Evolutionary conservation across 2,888 invertebrate species (phyloP).

Genomic region (Melitaea athalia): DNA sequence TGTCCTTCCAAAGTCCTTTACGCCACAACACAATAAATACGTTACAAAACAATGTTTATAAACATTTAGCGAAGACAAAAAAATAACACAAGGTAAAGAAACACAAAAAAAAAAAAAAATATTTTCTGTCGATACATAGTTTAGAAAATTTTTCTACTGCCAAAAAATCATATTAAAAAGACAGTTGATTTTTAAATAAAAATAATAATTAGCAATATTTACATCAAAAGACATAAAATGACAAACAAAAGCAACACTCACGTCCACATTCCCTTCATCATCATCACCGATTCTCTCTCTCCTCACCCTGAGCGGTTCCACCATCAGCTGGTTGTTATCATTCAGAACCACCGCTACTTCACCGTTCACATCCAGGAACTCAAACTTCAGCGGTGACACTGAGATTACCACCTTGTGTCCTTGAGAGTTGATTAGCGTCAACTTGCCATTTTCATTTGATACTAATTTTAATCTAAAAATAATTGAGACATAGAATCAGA

Average conservation of each 20-base stretch:
- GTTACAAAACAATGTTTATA: too few species aligned
- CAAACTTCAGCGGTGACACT: conserved; percentile 91
- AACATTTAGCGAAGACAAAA: too few species aligned
- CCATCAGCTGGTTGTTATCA: conserved; percentile 93
- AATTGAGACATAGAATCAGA: neutral
- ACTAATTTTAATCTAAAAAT: conserved; percentile 60
- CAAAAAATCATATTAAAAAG: neutral
- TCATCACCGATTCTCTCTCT: conserved; percentile 75
- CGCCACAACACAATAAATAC: too few species aligned
- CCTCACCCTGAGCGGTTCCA: conserved; percentile 92
- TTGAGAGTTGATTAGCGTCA: conserved; percentile 62
- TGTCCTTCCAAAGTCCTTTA: too few species aligned
- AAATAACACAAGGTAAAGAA: too few species aligned
- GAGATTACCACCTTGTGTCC: conserved; percentile 82
- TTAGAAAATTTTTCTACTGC: neutral
- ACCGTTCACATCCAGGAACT: conserved; percentile 87
- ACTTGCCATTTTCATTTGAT: conserved; percentile 59
- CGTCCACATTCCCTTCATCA: conserved; percentile 54
- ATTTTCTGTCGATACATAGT: too few species aligned
- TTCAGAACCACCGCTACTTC: conserved; percentile 91
- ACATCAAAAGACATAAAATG: neutral
- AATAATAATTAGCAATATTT: too few species aligned
- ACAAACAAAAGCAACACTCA: conserved; percentile 51
- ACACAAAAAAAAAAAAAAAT: too few species aligned
- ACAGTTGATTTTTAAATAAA: too few species aligned